Evolutionary conservation across 2,888 invertebrate genomes (phyloP), one percentile per base, ranked within the genome.

Genomic region (Oeneis ivallda): DNA sequence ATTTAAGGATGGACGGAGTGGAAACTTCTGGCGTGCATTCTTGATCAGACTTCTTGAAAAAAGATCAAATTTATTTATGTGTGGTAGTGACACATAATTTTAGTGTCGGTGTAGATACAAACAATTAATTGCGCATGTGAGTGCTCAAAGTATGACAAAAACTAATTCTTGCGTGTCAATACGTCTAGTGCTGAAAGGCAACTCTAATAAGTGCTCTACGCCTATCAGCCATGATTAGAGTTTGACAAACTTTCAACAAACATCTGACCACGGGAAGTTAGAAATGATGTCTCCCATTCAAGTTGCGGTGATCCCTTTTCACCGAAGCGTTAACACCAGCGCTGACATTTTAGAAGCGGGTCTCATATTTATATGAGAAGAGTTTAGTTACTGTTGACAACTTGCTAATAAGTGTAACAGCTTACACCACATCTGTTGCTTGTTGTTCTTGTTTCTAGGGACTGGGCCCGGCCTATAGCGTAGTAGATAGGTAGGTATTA

Each of bases 231-330:
- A 26, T 26, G 26, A 26, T 26, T 41, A 56, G 19, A n/a, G n/a
- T 58, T 58, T 15, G 15, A 47, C 32, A 47, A 58, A 58, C 58
- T 58, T 34, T 45, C 45, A 47, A 17, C 58, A 47, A 58, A 47
- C 47, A 32, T 15, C 34, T 47, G 45, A 47, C 58, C 45, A 37
- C 39, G 17, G 37, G n/a, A 39, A 60, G 49, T 60, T 60, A 5
- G 60, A 59, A 59, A 59, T 59, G 59, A 37, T 60, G 49, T 60
- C 60, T 60, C 19, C 37, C 17, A 50, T 60, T 60, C 39, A 50
- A 60, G 60, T 60, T 60, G 60, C 49, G 60, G 60, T 37, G 34
- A 17, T 60, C 60, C 60, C 49, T 60, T 60, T 60, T 49, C 60
- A 60, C 32, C 26, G n/a, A 17, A 11, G 34, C 17, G 60, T 17